These are phyloP conservation scores for Hirundichthys speculiger DNA, from an alignment of 2,113 vertebrate genomes.

Conservation along the genomic window DNA sequence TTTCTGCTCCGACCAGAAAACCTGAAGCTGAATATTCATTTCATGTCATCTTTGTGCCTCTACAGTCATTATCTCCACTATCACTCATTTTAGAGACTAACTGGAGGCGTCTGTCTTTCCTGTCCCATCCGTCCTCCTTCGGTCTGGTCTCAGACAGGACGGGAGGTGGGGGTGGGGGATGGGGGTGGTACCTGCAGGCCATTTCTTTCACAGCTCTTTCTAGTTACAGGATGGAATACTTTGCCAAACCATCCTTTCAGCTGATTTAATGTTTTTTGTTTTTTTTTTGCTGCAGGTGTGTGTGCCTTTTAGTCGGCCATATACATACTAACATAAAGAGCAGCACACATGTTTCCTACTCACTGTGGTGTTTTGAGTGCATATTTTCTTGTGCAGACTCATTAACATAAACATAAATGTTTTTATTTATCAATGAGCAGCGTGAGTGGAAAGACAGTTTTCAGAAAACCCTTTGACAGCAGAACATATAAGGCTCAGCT, in stretches of 20 bases:
- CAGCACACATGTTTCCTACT: conserved; percentile 21
- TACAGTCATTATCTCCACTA: conserved; percentile 8
- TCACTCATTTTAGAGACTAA: conserved; percentile 14
- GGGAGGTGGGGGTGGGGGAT: no score
- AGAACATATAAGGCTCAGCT: conserved; percentile 37
- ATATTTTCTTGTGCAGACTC: conserved; percentile 25
- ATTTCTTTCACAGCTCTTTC: conserved; percentile 65
- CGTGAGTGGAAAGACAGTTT: conserved; percentile 26
- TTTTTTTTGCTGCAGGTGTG: conserved; percentile 40
- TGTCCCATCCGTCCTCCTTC: conserved; percentile 49
- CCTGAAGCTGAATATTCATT: neutral
- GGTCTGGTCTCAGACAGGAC: conserved; percentile 48
- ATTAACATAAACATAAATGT: conserved; percentile 26
- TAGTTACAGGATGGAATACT: conserved; percentile 48
- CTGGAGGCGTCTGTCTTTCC: conserved; percentile 43
- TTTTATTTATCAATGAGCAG: conserved; percentile 28
- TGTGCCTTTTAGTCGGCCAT: conserved; percentile 8
- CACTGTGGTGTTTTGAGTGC: conserved; percentile 38
- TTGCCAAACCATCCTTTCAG: conserved; percentile 64
- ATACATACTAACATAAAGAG: no score
- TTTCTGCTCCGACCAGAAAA: conserved; percentile 9
- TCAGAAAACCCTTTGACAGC: conserved; percentile 32
- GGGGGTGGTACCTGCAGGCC: conserved; percentile 54
- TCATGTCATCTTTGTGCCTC: neutral
- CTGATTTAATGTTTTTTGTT: conserved; percentile 11